A percentile compares a stretch with the other conserved stretches of the same genome.
Evolutionary conservation across 2,113 vertebrate genomes (phyloP).

Genomic region (Craseonycteris thonglongyai): DNA sequence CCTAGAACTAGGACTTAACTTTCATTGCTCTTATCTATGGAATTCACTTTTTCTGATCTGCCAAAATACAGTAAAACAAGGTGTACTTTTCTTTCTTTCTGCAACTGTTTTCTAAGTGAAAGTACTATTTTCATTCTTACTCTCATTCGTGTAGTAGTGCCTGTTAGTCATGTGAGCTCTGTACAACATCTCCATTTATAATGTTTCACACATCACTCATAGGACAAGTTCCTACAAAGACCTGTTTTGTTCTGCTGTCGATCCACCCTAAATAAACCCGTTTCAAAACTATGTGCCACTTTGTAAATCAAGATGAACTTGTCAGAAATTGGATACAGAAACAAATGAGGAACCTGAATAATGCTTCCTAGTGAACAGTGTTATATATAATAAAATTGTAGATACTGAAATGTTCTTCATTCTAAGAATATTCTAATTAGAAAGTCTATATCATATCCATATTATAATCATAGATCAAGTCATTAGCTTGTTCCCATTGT

Average conservation of each 20-base stretch:
- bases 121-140: neutral
- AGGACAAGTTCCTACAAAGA: slow-evolving; percentile 56
- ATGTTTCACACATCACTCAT: slow-evolving; percentile 20
- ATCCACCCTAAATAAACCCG: slow-evolving; percentile 61
- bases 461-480: neutral
- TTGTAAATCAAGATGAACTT: slow-evolving; percentile 62
- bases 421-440: slow-evolving; percentile 20
- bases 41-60: slow-evolving; percentile 20
- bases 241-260: slow-evolving; percentile 55
- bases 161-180: slow-evolving; percentile 25
- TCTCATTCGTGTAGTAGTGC: neutral
- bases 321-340: slow-evolving; percentile 40
- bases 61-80: neutral
- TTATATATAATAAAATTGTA: slow-evolving; percentile 4
- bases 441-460: neutral
- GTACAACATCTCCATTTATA: slow-evolving; percentile 37
- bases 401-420: neutral
- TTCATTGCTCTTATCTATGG: neutral
- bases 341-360: slow-evolving; percentile 39
- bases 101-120: neutral
- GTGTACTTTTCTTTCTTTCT: neutral
- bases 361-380: slow-evolving; percentile 29
- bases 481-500: neutral
- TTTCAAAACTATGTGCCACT: slow-evolving; percentile 52
- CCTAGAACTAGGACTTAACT: slow-evolving; percentile 21